Base-by-base conservation (phyloP, 2,113 vertebrate species). In the Heterocephalus glaber region DNA sequence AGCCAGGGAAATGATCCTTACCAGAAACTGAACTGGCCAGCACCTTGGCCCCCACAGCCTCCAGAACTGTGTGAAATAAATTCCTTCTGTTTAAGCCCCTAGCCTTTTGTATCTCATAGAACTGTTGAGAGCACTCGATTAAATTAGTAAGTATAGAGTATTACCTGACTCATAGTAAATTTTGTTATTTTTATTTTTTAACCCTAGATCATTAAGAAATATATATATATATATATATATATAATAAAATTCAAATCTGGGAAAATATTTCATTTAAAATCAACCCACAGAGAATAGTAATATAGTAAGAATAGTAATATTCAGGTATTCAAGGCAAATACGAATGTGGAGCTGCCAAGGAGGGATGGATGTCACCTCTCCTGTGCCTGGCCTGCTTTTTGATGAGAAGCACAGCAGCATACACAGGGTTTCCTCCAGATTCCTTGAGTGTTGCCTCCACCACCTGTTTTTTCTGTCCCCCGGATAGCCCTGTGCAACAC, bases 211-310 rank as follows among this genome's bases (percentile, higher is more conserved):
- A 44, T 66, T 86, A 54, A 44, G 22, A 95, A 92, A 70, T 14
- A 35, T 16, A 77, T 33, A 30, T 49, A 12, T 76, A 35, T 52
- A 79, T 33, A 41, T 41, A 84, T 49, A 35, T n/a, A 60, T 72
- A 54, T 61, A 65, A 60, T 56, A 11, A 56, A 56, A 68, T 86
- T 79, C 28, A 95, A 88, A 86, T 35, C 54, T 86, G 33, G n/a
- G 72, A 66, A 96, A 88, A 77, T 61, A 24, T 54, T 92, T 85
- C 35, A 90, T 76, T 91, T 52, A 85, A 95, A 95, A 77, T 41
- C 86, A 70, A 28, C 54, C 28, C 26, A 74, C 56, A 13, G 26
- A 76, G 17, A 19, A 74, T 63, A 87, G 44, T 20, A 80, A 66
- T 19, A 74, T 63, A 87, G 44, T 20, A 80, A 66, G 19, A 63